phyloP scores from a whole-genome alignment of 2,113 vertebrate species.

The Pangasianodon gigas region DNA sequence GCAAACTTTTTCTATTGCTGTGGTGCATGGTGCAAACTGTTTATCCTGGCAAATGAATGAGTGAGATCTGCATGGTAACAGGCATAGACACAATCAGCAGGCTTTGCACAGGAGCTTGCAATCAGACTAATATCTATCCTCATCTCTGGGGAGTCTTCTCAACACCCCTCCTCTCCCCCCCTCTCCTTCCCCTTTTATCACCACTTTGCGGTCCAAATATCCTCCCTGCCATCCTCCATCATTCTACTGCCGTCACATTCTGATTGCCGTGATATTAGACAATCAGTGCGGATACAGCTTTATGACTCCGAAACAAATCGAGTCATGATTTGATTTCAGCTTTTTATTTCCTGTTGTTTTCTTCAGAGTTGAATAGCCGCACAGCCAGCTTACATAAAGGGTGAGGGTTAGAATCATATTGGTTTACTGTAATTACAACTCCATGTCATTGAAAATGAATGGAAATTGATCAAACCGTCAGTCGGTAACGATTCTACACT shows the following conservation, averaged over 20 bases:
- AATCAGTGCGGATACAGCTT: conserved; percentile 1
- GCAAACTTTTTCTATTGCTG: neutral
- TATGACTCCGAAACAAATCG: conserved; percentile 30
- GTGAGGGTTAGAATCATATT: neutral
- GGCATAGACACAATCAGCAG: conserved; percentile 13
- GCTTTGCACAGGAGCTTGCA: conserved; percentile 25
- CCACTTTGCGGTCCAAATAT: conserved; percentile 33
- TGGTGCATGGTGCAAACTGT: neutral
- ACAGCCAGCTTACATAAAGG: neutral
- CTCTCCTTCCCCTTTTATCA: neutral
- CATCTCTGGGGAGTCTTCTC: conserved; percentile 34
- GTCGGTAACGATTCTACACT: neutral
- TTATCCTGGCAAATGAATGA: conserved; percentile 7
- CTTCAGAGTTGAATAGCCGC: neutral
- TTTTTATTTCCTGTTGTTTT: conserved; percentile 26
- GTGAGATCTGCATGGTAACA: conserved; percentile 10
- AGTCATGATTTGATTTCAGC: conserved; percentile 24
- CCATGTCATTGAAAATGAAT: neutral
- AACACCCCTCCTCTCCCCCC: neutral
- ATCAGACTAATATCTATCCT: conserved; percentile 40
- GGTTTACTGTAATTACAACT: neutral
- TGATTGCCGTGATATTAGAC: conserved; percentile 43
- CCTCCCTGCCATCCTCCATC: conserved; percentile 19
- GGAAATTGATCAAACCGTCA: neutral
- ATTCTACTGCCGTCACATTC: conserved; percentile 14